These are phyloP conservation scores for Strix aluco DNA, from an alignment of 2,113 vertebrate genomes.

Conservation along the genomic window DNA sequence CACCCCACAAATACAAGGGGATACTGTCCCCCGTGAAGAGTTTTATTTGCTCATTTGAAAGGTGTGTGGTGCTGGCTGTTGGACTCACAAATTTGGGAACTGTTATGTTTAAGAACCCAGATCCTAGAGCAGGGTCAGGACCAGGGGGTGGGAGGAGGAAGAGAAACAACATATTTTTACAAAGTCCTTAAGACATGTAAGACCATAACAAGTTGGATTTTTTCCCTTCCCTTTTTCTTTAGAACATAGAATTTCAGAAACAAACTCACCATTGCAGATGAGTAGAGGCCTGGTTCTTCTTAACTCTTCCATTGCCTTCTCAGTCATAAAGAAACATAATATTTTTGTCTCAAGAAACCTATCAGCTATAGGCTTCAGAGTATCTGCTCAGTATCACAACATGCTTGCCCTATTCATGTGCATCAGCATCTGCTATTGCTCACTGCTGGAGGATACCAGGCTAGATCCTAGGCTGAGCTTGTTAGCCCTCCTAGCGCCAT, in stretches of 20 bases:
- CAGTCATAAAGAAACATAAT: neutral
- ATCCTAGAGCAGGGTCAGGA: neutral
- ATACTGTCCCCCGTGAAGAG: accelerated
- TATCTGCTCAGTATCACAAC: neutral
- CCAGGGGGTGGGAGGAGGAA: neutral
- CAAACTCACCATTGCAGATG: neutral
- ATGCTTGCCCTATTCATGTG: neutral
- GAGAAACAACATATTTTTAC: neutral
- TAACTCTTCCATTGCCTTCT: neutral
- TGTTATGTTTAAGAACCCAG: neutral
- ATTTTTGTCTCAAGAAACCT: neutral
- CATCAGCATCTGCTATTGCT: neutral
- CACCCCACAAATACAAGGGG: neutral
- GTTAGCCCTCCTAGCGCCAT: neutral
- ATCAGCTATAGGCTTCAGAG: neutral
- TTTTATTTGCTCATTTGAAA: neutral
- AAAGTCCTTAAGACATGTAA: neutral
- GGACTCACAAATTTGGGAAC: neutral
- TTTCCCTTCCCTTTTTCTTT: neutral
- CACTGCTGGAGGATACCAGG: neutral
- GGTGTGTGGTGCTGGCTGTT: neutral
- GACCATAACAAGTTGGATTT: neutral
- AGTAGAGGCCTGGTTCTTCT: neutral
- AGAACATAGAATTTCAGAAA: neutral
- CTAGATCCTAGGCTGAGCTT: neutral